These are phyloP conservation scores for Caenorhabditis uteleia DNA, from an alignment of 2,888 invertebrate genomes.

Conservation along the genomic window DNA sequence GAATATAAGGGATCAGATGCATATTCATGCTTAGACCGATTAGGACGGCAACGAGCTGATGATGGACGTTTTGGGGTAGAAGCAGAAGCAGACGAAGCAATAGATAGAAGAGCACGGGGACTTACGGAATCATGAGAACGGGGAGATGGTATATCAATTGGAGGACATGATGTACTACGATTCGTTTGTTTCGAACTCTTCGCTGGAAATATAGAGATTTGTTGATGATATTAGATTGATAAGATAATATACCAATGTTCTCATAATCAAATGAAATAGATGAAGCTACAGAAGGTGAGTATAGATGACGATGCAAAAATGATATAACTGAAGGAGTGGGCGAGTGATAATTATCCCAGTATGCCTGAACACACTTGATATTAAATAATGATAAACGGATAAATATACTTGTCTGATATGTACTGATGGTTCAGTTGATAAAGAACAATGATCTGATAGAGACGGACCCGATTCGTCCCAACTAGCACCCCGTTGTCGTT, in stretches of 20 bases:
- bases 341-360: conserved; percentile 62
- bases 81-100: too few species aligned
- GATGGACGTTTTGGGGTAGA: conserved; percentile 8
- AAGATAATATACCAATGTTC: conserved; percentile 54
- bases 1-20: conserved; percentile 36
- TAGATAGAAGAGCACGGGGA: too few species aligned
- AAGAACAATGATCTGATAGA: conserved; percentile 62
- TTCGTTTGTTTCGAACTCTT: conserved; percentile 20
- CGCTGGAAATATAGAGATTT: conserved; percentile 11
- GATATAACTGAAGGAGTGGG: conserved; percentile 64
- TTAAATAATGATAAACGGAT: background rate
- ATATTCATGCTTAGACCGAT: conserved; percentile 1
- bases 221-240: conserved; percentile 4
- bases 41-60: conserved; percentile 14
- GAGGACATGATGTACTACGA: conserved; percentile 30
- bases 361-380: conserved; percentile 24
- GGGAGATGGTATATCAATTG: conserved; percentile 21
- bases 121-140: conserved; percentile 34
- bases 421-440: conserved; percentile 66
- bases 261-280: conserved; percentile 50
- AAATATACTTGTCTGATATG: conserved; percentile 50
- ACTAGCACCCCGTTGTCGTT: conserved; percentile 53
- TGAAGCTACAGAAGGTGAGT: conserved; percentile 53
- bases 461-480: conserved; percentile 64
- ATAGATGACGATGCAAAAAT: conserved; percentile 55